A percentile compares a stretch with the other conserved stretches of the same genome.
Conservation (phyloP, 2,797 vertebrate genomes). For the Uromys caudimaculatus region DNA sequence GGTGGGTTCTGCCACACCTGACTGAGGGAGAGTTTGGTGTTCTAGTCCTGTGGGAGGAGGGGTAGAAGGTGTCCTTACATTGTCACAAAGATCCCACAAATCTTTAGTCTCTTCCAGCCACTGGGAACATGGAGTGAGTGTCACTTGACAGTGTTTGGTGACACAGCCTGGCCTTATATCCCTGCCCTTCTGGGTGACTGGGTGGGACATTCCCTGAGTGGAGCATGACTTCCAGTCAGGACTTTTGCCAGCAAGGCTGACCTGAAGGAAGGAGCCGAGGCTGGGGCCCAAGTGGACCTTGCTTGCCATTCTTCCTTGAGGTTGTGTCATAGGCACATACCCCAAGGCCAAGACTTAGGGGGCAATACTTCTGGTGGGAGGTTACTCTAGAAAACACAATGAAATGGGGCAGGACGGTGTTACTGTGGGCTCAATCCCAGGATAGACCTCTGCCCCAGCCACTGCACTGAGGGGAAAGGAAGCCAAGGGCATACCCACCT, state of each 20-base stretch:
- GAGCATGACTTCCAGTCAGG: background rate
- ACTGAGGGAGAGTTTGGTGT: background rate
- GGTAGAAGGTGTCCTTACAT: background rate
- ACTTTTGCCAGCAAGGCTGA: background rate
- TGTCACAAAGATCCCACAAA: background rate
- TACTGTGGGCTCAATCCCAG: background rate
- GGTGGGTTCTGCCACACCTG: background rate
- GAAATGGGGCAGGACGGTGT: background rate
- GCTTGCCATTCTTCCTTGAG: background rate
- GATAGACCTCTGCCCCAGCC: background rate
- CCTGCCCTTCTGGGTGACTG: no score
- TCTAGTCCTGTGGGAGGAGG: background rate
- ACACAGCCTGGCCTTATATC: background rate
- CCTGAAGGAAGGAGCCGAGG: background rate
- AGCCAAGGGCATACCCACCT: background rate
- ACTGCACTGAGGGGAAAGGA: background rate
- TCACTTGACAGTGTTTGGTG: fast-evolving
- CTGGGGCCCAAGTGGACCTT: no score
- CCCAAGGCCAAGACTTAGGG: background rate
- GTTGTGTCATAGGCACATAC: background rate
- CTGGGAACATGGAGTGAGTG: no score
- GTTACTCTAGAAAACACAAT: background rate
- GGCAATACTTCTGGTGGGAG: background rate
- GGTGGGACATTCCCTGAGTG: background rate
- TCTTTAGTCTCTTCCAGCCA: background rate